These are phyloP conservation scores for Balearica regulorum DNA, from an alignment of 2,797 vertebrate genomes.

Conservation along the genomic window DNA sequence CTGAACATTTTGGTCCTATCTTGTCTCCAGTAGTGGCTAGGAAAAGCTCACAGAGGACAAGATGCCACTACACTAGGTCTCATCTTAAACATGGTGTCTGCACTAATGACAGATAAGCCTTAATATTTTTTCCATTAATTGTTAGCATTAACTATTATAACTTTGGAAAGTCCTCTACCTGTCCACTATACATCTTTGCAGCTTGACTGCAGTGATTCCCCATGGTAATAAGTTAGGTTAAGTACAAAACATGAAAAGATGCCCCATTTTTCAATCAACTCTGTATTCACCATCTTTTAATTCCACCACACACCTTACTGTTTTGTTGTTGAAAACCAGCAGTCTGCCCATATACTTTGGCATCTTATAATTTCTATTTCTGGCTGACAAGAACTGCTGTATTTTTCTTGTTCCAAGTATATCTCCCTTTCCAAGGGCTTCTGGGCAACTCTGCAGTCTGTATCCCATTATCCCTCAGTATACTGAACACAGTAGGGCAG, in stretches of 20 bases:
- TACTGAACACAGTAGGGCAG: not conserved
- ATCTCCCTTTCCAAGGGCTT: not conserved
- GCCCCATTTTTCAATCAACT: not conserved
- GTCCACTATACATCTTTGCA: not conserved
- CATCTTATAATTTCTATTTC: not conserved
- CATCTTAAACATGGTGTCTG: not conserved
- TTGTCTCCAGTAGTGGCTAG: not conserved
- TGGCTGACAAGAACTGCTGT: not conserved
- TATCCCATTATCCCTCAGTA: not conserved
- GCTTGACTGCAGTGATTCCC: not conserved
- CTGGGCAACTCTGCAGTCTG: not conserved
- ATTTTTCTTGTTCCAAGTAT: not conserved
- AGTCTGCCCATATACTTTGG: not conserved
- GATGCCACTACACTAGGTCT: not conserved
- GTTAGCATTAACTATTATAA: not conserved
- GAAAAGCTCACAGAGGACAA: not conserved
- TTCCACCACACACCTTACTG: not conserved
- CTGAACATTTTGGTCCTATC: not conserved
- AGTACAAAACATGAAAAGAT: not conserved
- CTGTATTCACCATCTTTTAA: not conserved
- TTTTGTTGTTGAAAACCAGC: not conserved
- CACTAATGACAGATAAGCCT: not conserved
- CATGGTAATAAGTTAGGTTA: not conserved
- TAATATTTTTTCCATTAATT: not conserved
- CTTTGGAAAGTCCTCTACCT: not conserved